Conservation (phyloP, 2,113 vertebrate species). For the Amazona vittata region DNA sequence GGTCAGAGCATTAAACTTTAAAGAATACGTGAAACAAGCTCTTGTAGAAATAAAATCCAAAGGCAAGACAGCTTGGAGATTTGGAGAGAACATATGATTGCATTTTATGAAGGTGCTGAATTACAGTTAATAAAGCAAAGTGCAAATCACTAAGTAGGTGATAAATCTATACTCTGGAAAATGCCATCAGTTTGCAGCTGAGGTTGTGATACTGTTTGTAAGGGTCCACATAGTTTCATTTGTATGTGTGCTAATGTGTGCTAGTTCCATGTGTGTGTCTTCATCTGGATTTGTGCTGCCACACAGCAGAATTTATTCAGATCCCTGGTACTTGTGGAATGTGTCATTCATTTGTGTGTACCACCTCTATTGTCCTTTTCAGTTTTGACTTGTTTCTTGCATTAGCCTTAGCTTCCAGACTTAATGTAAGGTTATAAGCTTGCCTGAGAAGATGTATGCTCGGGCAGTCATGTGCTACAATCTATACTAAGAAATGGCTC, state of each 20-base stretch:
- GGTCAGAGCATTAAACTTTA: not conserved
- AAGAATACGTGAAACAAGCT: not conserved
- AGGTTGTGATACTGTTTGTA: not conserved
- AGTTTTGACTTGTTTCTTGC: not conserved
- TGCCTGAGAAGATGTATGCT: not conserved
- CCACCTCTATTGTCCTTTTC: not conserved
- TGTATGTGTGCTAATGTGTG: not conserved
- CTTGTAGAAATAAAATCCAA: not conserved
- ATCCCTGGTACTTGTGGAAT: not conserved
- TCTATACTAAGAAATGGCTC: not conserved
- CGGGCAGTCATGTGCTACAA: not conserved
- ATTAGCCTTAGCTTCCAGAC: not conserved
- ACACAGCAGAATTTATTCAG: not conserved
- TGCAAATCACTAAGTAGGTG: not conserved
- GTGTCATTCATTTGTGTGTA: not conserved
- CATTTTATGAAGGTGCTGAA: not conserved
- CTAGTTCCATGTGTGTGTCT: not conserved
- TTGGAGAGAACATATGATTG: not conserved
- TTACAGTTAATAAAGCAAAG: not conserved
- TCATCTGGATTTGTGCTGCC: not conserved
- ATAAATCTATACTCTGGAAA: not conserved
- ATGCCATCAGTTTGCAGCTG: not conserved
- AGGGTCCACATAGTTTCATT: not conserved
- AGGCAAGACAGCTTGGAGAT: not conserved
- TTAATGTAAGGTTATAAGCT: not conserved